Evolutionary conservation across 2,797 vertebrate genomes (phyloP).

Genomic region (Hapalemur alaotrensis): DNA sequence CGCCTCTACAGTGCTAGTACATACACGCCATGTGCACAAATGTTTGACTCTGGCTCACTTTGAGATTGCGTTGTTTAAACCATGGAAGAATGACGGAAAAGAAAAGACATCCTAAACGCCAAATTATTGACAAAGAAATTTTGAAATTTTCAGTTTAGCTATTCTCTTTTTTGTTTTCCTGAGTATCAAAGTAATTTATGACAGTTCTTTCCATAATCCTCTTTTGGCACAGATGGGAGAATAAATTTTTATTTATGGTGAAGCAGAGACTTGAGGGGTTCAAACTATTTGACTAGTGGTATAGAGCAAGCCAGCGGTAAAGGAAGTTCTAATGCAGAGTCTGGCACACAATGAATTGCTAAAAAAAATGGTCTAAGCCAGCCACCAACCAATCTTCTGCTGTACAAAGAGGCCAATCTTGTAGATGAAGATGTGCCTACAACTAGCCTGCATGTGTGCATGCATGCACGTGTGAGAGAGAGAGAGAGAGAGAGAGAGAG

Average conservation of each 20-base stretch:
- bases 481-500: not conserved
- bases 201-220: not conserved
- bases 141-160: not conserved
- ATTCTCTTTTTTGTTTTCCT: not conserved
- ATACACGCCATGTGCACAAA: not conserved
- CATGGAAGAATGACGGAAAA: not conserved
- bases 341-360: not conserved
- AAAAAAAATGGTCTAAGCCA: not conserved
- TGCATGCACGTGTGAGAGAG: fast-evolving
- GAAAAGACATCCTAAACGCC: not conserved
- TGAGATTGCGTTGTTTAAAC: not conserved
- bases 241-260: not conserved
- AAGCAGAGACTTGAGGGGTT: not conserved
- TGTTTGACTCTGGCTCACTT: not conserved
- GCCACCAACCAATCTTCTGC: not conserved
- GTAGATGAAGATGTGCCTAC: not conserved
- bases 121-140: not conserved
- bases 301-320: not conserved
- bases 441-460: not conserved
- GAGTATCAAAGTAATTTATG: not conserved
- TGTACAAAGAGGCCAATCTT: not conserved
- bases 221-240: not conserved
- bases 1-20: not conserved
- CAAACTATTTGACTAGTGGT: not conserved
- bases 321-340: not conserved